Base-by-base conservation (phyloP, 2,113 vertebrate genomes). In the Neogale vison region DNA sequence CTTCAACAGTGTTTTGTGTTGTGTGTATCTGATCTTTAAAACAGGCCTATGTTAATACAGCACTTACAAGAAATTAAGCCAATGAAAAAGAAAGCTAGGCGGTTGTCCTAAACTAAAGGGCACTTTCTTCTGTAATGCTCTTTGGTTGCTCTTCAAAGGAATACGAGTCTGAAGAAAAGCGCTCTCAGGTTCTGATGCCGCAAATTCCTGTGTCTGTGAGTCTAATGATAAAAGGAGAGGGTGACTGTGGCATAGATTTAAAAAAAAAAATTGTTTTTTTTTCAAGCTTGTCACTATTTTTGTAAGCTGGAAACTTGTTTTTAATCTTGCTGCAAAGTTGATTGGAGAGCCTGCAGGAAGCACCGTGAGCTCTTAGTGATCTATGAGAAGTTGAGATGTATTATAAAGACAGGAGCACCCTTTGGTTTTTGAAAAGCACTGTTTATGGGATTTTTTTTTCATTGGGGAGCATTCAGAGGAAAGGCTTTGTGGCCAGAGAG, bases 271-370 rank as follows among this genome's bases (percentile, higher is more conserved):
- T 50, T 23, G 8, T 23, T 59, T 52, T 52, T 29, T 85, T 90
- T 86, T 31, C 29, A 36, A 50, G 69, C 31, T 92, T 72, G 11
- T 90, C 36, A 18, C 50, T 79, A 31, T 76, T 50, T 96, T 72
- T 91, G 63, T 91, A 79, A 79, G 10, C 59, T 91, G 67, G 63
- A 92, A 94, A 47, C 17, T 88, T 90, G 83, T 94, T 92, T 86
- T 74, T 47, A 45, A 39, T 24, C 36, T 84, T 45, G 1, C 63
- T 34, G 12, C 80, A 39, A 85, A 61, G 34, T 42, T 88, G 74
- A 39, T 84, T 83, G 7, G 20, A 14, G 9, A 92, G n/a, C 42
- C 61, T 86, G 15, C 24, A 72, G 85, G 82, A 47, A 69, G 6
- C 2, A 0, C 65, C 55, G 0, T 61, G 42, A 87, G 45, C 34